Conservation (phyloP, 2,888 invertebrate genomes). For the Pheosia tremula region DNA sequence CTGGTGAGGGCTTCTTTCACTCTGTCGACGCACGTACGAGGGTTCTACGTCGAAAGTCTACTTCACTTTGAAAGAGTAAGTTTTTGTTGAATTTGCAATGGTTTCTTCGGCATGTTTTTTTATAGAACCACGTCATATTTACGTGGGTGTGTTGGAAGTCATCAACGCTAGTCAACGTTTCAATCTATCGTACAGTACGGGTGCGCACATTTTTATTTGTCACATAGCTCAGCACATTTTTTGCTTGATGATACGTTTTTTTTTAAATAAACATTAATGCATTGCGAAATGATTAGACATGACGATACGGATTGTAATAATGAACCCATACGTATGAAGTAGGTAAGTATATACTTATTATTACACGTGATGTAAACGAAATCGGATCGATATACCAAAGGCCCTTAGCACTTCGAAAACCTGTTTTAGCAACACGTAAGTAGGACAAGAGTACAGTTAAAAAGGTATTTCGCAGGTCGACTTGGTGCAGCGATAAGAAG, state of each 20-base stretch:
- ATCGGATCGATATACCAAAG: not conserved
- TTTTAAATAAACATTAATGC: too few species aligned
- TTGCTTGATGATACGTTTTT: too few species aligned
- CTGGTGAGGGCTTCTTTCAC: slow-evolving; percentile 31
- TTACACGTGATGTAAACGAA: not conserved
- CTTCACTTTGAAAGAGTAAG: slow-evolving; percentile 4
- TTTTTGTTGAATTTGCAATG: not conserved
- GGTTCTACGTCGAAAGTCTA: slow-evolving; percentile 10
- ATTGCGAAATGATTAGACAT: too few species aligned
- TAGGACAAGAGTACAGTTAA: slow-evolving; percentile 1
- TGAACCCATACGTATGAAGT: too few species aligned
- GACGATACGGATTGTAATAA: too few species aligned
- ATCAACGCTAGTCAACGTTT: too few species aligned
- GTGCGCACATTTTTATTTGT: not conserved
- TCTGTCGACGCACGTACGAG: slow-evolving; percentile 22
- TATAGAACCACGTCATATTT: not conserved
- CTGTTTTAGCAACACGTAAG: not conserved
- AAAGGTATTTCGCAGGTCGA: not conserved
- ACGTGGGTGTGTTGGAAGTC: too few species aligned
- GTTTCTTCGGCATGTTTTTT: not conserved
- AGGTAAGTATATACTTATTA: not conserved
- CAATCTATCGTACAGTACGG: not conserved
- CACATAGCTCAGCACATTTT: too few species aligned
- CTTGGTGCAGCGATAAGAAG: slow-evolving; percentile 1
- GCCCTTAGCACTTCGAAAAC: not conserved